Conservation (phyloP, 2,888 invertebrate genomes). For the Anthrax anthrax region DNA sequence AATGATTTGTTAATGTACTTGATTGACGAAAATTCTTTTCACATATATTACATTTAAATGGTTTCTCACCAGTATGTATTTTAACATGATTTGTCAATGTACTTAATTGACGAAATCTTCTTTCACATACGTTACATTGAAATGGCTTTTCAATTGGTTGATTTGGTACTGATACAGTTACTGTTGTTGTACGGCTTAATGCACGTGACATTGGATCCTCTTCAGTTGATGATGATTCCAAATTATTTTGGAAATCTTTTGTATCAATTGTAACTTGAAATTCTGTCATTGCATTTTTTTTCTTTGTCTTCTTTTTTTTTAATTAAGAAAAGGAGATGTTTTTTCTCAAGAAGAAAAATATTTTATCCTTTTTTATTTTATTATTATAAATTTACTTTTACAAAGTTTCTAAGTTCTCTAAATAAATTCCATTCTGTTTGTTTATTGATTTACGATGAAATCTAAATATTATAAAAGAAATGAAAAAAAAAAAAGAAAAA, state of each 20-base stretch:
- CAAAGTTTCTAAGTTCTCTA: too few relatives aligned
- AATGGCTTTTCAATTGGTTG: conserved; percentile 29
- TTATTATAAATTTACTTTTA: too few relatives aligned
- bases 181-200: conserved; percentile 14
- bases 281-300: background rate
- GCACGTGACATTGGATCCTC: conserved; percentile 10
- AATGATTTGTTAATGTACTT: conserved; percentile 34
- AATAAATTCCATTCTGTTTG: too few relatives aligned
- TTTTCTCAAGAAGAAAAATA: too few relatives aligned
- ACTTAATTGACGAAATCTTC: conserved; percentile 34
- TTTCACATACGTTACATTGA: conserved; percentile 34
- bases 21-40: conserved; percentile 36
- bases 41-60: conserved; percentile 35
- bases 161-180: conserved; percentile 18
- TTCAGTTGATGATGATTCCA: background rate
- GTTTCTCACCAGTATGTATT: conserved; percentile 35
- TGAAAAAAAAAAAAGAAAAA: too few relatives aligned
- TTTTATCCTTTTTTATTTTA: too few relatives aligned
- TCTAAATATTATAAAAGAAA: too few relatives aligned
- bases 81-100: conserved; percentile 35
- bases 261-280: conserved; percentile 5
- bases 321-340: background rate
- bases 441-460: too few relatives aligned
- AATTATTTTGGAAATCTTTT: conserved; percentile 4
- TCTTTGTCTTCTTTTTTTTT: background rate